A percentile compares a stretch with the other conserved stretches of the same genome.
Evolutionary conservation across 2,797 vertebrate genomes (phyloP).

Genomic region (Leontocebus nigricollis): DNA sequence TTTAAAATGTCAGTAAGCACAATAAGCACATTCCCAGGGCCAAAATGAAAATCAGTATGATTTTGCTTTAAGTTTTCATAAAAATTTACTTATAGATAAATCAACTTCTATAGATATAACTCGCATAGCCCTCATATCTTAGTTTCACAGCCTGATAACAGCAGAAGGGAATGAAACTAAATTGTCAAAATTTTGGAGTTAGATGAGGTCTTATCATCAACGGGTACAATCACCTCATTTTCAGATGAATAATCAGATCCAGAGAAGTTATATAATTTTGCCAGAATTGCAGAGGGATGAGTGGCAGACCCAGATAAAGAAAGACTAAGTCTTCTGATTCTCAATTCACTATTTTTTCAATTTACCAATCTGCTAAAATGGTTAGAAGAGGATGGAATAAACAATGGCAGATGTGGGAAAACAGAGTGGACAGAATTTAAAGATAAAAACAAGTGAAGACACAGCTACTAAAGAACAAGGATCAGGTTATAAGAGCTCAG

Average conservation of each 20-base stretch:
- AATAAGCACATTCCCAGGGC: neutral
- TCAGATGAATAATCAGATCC: constrained; percentile 37
- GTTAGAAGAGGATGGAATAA: constrained; percentile 41
- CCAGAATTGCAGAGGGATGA: constrained; percentile 35
- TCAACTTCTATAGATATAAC: constrained; percentile 12
- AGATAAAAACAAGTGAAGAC: constrained; percentile 36
- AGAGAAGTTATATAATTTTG: constrained; percentile 19
- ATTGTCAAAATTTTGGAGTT: constrained; percentile 41
- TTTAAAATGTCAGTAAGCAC: neutral
- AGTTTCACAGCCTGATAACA: constrained; percentile 4
- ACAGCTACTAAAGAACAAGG: neutral
- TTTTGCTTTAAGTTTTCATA: constrained; percentile 35
- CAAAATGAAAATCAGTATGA: constrained; percentile 19
- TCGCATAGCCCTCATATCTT: neutral
- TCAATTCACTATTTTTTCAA: constrained; percentile 45
- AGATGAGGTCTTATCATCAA: neutral
- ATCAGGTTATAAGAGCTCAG: neutral
- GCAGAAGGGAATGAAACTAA: constrained; percentile 44
- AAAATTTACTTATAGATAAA: constrained; percentile 52
- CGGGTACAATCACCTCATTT: constrained; percentile 24
- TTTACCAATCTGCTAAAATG: constrained; percentile 35
- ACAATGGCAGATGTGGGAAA: constrained; percentile 48
- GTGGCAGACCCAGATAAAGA: constrained; percentile 46
- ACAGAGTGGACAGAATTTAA: constrained; percentile 38
- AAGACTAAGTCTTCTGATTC: constrained; percentile 21